A percentile compares a stretch with the other conserved stretches of the same genome.
These are phyloP conservation scores for Oryzias celebensis DNA, from an alignment of 2,113 vertebrate genomes.

Conservation along the genomic window DNA sequence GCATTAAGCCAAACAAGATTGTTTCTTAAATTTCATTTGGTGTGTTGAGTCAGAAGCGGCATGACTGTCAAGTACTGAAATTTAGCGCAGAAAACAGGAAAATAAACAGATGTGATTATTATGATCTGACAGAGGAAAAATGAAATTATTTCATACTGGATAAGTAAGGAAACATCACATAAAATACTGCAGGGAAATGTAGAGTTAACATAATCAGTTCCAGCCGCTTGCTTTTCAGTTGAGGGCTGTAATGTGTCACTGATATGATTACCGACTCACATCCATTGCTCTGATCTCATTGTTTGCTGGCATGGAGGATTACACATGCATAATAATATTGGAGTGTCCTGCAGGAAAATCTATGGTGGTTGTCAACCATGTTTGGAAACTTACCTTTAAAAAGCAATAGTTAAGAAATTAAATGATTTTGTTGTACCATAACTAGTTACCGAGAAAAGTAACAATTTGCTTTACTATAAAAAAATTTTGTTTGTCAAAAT, in stretches of 20 bases:
- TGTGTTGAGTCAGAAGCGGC: not conserved
- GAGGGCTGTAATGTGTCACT: slow-evolving; percentile 55
- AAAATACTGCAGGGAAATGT: slow-evolving; percentile 29
- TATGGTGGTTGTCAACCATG: slow-evolving; percentile 6
- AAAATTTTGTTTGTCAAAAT: no score
- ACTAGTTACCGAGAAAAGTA: no score
- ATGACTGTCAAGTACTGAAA: not conserved
- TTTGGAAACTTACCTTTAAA: no score
- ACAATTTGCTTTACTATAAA: no score
- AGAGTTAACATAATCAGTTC: slow-evolving; percentile 52
- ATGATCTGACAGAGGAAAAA: slow-evolving; percentile 4
- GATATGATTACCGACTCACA: slow-evolving; percentile 65
- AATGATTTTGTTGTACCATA: no score
- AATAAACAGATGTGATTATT: not conserved
- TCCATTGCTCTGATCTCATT: slow-evolving; percentile 58
- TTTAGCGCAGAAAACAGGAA: slow-evolving; percentile 2
- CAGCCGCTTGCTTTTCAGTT: slow-evolving; percentile 44
- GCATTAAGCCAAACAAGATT: no score
- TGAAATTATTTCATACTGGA: slow-evolving; percentile 1
- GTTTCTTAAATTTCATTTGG: no score
- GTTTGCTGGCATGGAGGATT: slow-evolving; percentile 57
- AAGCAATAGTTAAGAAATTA: no score
- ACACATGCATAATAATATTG: slow-evolving; percentile 41
- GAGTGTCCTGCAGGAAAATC: slow-evolving; percentile 35
- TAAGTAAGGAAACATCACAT: slow-evolving; percentile 19